phyloP scores from a whole-genome alignment of 35 echinoderm and acorn worm genomes.

The Strongylocentrotus purpuratus region DNA sequence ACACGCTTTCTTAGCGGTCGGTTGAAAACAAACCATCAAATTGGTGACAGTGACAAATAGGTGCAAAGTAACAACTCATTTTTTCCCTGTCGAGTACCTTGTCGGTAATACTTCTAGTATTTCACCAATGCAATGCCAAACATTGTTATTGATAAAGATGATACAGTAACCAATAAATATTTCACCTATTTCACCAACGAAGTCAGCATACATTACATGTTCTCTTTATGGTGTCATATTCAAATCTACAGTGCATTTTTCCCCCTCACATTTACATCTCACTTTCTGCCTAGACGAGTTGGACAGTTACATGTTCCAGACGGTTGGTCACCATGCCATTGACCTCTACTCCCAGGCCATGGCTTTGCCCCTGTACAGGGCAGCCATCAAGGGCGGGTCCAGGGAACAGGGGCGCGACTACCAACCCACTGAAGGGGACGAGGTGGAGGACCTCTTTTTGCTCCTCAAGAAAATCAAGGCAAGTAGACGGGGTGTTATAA shows the following conservation, averaged over 20 bases:
- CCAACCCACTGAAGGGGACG: constrained; percentile 72
- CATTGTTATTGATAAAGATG: no score
- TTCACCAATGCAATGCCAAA: no score
- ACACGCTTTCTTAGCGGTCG: no score
- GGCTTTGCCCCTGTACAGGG: constrained; percentile 81
- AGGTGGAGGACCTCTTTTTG: constrained; percentile 94
- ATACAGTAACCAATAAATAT: no score
- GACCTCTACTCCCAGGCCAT: constrained; percentile 90
- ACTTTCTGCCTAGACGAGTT: constrained; percentile 71
- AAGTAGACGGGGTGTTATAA: neutral
- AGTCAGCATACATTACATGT: neutral
- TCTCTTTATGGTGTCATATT: neutral
- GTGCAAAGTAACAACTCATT: no score
- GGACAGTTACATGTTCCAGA: constrained; percentile 99
- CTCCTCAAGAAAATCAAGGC: constrained; percentile 80
- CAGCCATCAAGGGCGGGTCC: constrained; percentile 66
- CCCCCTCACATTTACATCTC: neutral
- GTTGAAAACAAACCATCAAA: no score
- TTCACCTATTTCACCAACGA: no score
- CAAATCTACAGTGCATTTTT: neutral
- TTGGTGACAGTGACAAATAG: no score
- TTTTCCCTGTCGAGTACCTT: no score
- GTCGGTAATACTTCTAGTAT: no score
- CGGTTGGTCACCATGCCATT: constrained; percentile 92
- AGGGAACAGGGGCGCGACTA: constrained; percentile 75